These are phyloP conservation scores for Tuberolachnus salignus DNA, from an alignment of 2,888 invertebrate genomes.

Conservation along the genomic window DNA sequence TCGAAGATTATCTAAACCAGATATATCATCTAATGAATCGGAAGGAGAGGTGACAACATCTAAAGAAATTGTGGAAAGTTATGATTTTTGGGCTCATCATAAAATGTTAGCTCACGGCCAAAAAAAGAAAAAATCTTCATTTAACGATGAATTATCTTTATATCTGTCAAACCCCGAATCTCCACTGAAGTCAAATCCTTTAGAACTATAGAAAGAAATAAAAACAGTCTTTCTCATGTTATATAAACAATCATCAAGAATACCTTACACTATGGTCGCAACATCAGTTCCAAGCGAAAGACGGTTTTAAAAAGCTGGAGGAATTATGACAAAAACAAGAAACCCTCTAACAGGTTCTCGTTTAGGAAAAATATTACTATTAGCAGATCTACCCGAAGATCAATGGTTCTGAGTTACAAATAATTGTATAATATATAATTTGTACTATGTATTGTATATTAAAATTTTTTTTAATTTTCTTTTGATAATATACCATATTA, in stretches of 20 bases:
- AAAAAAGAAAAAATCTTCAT: not conserved
- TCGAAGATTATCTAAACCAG: not conserved
- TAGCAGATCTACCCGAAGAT: not conserved
- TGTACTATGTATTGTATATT: too few relatives aligned
- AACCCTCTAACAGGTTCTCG: too few relatives aligned
- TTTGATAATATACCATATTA: too few relatives aligned
- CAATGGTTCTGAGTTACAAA: too few relatives aligned
- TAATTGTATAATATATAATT: too few relatives aligned
- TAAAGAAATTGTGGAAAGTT: not conserved
- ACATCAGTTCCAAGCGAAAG: not conserved
- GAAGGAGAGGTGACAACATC: not conserved
- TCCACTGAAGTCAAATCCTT: conserved; percentile 25
- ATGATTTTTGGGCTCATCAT: conserved; percentile 1
- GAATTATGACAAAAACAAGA: not conserved
- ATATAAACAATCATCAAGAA: not conserved
- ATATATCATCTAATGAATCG: not conserved
- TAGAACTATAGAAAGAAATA: conserved; percentile 51
- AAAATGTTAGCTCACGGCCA: not conserved
- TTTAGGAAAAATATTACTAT: not conserved
- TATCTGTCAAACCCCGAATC: conserved; percentile 47
- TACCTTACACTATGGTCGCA: not conserved
- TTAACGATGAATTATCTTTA: conserved; percentile 24
- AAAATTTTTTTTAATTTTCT: too few relatives aligned
- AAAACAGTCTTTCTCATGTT: conserved; percentile 9
- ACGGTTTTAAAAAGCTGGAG: conserved; percentile 4